phyloP scores from a whole-genome alignment of 2,888 invertebrate species.

The Syrista parreyssii region DNA sequence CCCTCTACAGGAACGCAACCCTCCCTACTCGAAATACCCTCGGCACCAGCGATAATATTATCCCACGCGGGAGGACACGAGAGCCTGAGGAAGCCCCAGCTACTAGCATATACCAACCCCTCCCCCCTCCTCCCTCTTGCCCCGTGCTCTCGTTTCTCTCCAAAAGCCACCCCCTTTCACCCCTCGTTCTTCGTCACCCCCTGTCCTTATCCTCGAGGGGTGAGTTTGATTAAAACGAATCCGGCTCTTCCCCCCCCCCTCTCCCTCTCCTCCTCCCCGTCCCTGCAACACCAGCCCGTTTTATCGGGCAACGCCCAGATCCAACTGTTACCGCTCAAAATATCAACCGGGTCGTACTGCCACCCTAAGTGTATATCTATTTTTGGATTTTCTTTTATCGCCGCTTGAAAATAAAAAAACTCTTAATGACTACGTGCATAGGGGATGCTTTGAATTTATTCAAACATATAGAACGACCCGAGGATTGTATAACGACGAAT shows the following conservation, averaged over 20 bases:
- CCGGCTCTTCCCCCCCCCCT: slow-evolving; percentile 15
- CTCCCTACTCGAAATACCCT: neutral
- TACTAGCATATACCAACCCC: neutral
- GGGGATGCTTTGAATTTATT: neutral
- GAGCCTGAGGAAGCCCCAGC: slow-evolving; percentile 6
- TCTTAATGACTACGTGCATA: neutral
- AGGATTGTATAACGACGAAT: neutral
- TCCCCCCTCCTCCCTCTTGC: neutral
- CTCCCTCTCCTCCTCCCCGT: neutral
- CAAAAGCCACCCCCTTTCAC: neutral
- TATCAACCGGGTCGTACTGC: neutral
- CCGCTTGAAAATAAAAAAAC: neutral
- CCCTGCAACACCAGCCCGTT: slow-evolving; percentile 17
- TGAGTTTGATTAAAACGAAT: slow-evolving; percentile 38
- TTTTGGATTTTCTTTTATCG: neutral
- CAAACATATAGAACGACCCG: neutral
- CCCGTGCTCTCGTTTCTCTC: neutral
- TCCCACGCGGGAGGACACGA: slow-evolving; percentile 11
- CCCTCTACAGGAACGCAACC: neutral
- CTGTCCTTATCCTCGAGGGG: slow-evolving; percentile 10
- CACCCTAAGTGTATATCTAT: neutral
- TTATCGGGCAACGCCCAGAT: slow-evolving; percentile 33
- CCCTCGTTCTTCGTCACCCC: slow-evolving; percentile 3
- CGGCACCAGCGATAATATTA: slow-evolving; percentile 2
- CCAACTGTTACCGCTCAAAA: slow-evolving; percentile 1